Percentiles rank a stretch among this genome's conserved stretches.
Evolutionary conservation across 2,888 invertebrate genomes (phyloP).

Genomic region (Matsumyia berberina): DNA sequence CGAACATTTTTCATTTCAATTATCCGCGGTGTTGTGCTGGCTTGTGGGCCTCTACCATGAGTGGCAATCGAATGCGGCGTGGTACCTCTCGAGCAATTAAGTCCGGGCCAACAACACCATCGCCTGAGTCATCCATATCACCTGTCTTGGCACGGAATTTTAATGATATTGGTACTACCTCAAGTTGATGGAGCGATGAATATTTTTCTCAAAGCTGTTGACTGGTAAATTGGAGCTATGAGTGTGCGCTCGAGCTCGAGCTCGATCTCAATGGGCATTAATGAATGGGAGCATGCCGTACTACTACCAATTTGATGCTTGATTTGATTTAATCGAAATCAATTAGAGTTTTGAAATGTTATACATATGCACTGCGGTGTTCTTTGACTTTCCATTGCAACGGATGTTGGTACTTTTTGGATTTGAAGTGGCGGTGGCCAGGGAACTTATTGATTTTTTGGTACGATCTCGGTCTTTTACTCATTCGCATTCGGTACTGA

Average conservation of each 20-base stretch:
- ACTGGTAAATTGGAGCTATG: conserved; percentile 53
- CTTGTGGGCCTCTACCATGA: conserved; percentile 19
- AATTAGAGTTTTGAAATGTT: conserved; percentile 14
- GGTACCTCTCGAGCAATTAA: conserved; percentile 28
- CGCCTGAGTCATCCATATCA: conserved; percentile 43
- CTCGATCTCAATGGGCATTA: conserved; percentile 37
- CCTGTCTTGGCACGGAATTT: conserved; percentile 40
- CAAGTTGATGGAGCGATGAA: conserved; percentile 51
- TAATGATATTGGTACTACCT: conserved; percentile 45
- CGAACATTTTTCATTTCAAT: conserved; percentile 52
- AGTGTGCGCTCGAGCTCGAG: conserved; percentile 2
- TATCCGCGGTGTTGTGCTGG: conserved; percentile 16
- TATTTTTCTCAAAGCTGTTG: conserved; percentile 58
- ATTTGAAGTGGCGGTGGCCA: too few species aligned
- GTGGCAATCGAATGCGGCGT: conserved; percentile 22
- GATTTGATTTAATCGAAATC: conserved; percentile 33
- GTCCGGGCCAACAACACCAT: conserved; percentile 12
- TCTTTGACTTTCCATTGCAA: neutral
- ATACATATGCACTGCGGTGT: neutral
- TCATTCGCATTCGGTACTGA: too few species aligned
- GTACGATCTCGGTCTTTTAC: too few species aligned
- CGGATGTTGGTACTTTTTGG: too few species aligned
- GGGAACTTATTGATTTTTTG: too few species aligned
- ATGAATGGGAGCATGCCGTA: conserved; percentile 29
- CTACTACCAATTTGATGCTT: conserved; percentile 14